A percentile compares a stretch with the other conserved stretches of the same genome.
phyloP scores from a whole-genome alignment of 1,140 invertebrate genomes.

The Caenorhabditis tropicalis region DNA sequence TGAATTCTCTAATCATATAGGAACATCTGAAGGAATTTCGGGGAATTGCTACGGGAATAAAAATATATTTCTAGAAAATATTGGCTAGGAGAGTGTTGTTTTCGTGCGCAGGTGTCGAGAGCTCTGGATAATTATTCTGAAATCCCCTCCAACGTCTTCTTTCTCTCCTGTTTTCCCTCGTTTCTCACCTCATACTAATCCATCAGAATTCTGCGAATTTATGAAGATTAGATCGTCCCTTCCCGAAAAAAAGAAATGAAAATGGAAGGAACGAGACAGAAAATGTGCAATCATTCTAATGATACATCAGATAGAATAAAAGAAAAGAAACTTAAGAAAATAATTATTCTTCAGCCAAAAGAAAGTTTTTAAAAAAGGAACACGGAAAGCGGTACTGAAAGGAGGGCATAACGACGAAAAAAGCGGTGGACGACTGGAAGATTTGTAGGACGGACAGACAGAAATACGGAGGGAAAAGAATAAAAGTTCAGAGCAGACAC shows the following conservation, averaged over 20 bases:
- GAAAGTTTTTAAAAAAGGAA: not conserved
- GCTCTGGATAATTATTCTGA: not conserved
- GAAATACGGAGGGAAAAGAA: not conserved
- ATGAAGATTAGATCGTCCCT: no score
- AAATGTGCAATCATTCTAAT: no score
- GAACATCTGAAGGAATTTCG: no score
- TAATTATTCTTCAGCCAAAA: not conserved
- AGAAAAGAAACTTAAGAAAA: no score
- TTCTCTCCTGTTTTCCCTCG: no score
- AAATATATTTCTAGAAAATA: no score
- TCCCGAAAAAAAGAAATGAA: no score
- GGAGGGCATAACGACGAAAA: not conserved
- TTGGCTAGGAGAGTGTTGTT: not conserved
- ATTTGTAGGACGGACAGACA: slow-evolving; percentile 13
- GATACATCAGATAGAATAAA: no score
- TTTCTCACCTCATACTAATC: not conserved
- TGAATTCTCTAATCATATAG: no score
- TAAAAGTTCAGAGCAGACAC: slow-evolving; percentile 23
- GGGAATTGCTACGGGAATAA: no score
- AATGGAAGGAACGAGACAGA: no score
- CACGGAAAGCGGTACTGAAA: not conserved
- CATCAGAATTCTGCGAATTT: not conserved
- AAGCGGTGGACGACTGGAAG: not conserved
- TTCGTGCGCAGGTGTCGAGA: not conserved
- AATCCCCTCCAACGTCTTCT: not conserved